A percentile compares a stretch with the other conserved stretches of the same genome.
These are phyloP conservation scores for Puffinus mauretanicus DNA, from an alignment of 2,113 vertebrate genomes.

Conservation along the genomic window DNA sequence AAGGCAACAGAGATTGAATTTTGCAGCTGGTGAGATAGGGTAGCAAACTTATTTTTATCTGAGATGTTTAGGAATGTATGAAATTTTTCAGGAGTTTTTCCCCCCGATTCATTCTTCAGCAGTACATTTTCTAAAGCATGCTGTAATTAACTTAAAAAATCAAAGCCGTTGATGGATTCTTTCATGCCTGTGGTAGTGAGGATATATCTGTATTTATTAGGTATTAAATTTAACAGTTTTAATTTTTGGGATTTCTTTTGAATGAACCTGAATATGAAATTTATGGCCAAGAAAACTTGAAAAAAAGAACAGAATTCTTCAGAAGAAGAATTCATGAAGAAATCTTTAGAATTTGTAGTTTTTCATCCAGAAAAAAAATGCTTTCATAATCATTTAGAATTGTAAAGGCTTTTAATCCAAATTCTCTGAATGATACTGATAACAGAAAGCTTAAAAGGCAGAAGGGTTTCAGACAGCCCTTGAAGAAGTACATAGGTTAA, in stretches of 20 bases:
- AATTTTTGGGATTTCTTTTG: neutral
- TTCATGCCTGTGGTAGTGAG: neutral
- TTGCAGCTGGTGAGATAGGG: neutral
- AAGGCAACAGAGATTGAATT: neutral
- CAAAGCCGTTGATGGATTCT: neutral
- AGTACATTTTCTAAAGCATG: neutral
- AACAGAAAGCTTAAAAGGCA: neutral
- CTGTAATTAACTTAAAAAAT: neutral
- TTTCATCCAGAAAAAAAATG: neutral
- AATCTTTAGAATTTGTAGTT: neutral
- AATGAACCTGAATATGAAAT: neutral
- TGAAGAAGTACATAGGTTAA: neutral
- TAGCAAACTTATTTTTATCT: neutral
- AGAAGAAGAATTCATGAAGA: neutral
- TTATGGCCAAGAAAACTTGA: neutral
- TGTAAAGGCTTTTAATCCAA: neutral
- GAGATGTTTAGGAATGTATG: neutral
- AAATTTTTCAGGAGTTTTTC: neutral
- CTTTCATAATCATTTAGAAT: neutral
- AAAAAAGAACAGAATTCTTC: neutral
- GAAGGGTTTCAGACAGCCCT: neutral
- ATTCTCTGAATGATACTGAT: neutral
- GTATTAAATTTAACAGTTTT: neutral
- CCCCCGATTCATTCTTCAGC: neutral
- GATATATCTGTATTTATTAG: neutral